phyloP scores from a whole-genome alignment of 2,888 invertebrate species.

The Eristalis intricaria region DNA sequence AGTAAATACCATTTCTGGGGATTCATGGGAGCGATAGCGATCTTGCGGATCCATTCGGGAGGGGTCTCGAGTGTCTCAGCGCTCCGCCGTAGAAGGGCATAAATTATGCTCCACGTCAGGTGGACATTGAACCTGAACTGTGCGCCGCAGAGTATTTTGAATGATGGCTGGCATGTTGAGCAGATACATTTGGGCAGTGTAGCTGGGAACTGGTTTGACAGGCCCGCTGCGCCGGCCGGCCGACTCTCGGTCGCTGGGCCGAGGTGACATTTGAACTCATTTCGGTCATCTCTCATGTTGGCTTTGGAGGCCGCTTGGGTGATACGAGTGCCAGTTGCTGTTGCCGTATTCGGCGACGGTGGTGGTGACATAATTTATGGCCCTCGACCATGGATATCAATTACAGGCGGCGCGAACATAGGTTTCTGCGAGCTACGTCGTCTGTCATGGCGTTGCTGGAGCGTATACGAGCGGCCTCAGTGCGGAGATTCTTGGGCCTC shows the following conservation, averaged over 20 bases:
- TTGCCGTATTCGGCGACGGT: neutral
- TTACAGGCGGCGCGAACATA: neutral
- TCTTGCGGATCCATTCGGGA: constrained; percentile 7
- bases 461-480: neutral
- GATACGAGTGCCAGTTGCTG: constrained; percentile 23
- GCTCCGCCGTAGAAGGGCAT: constrained; percentile 8
- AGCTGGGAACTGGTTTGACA: constrained; percentile 27
- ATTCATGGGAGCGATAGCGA: constrained; percentile 23
- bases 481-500: neutral
- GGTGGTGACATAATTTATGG: constrained; percentile 42
- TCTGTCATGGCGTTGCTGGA: neutral
- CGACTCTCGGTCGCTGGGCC: constrained; percentile 14
- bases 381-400: neutral
- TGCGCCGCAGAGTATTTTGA: constrained; percentile 20
- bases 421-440: neutral
- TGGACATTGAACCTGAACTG: neutral
- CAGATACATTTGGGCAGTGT: neutral
- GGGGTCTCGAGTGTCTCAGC: constrained; percentile 1
- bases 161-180: constrained; percentile 12
- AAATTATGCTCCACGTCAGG: constrained; percentile 24
- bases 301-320: constrained; percentile 38
- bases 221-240: neutral
- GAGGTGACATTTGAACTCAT: constrained; percentile 53
- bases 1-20: constrained; percentile 41
- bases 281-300: constrained; percentile 39